Conservation (phyloP, 2,797 vertebrate genomes). For the Eulemur coronatus region DNA sequence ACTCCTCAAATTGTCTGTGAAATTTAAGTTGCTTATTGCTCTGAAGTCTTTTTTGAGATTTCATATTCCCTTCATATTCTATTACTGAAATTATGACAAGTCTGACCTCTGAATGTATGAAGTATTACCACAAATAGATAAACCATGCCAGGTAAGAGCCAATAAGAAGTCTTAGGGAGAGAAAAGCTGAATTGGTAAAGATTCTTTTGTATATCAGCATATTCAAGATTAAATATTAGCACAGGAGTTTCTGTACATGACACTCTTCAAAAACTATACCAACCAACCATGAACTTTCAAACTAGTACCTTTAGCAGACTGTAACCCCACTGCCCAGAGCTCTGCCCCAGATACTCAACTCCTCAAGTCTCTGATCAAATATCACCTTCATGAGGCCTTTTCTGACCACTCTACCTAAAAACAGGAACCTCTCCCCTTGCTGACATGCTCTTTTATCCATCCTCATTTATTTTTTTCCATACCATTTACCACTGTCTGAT, state of each 20-base stretch:
- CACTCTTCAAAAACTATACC: background rate
- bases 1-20: background rate
- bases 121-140: background rate
- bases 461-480: background rate
- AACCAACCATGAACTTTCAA: background rate
- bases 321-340: fast-evolving
- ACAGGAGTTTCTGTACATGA: background rate
- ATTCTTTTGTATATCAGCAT: background rate
- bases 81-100: background rate
- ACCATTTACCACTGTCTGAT: background rate
- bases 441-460: too few species aligned
- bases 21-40: background rate
- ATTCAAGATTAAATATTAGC: background rate
- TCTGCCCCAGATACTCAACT: background rate
- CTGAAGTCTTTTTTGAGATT: background rate
- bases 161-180: background rate
- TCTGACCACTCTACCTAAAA: background rate
- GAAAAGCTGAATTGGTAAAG: background rate
- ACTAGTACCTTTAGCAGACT: fast-evolving
- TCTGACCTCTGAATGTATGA: background rate
- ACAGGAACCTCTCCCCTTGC: too few species aligned
- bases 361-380: background rate
- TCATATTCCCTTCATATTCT: background rate
- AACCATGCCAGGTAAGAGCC: background rate
- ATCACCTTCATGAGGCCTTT: background rate